Evolutionary conservation across 2,113 vertebrate genomes (phyloP).

Genomic region (Falco punctatus): DNA sequence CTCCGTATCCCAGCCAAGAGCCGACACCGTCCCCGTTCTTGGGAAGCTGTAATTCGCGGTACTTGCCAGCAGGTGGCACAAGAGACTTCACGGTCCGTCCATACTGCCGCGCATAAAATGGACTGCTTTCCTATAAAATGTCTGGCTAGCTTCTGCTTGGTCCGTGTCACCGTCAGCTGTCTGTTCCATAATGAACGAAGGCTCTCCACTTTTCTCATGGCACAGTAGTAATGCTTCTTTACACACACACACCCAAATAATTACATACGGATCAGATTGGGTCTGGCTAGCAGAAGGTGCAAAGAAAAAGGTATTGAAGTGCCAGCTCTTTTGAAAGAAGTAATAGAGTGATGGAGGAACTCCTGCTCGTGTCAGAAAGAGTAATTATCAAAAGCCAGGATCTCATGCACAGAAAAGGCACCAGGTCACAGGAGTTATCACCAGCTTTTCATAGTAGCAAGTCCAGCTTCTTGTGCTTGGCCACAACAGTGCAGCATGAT

Average conservation of each 20-base stretch:
- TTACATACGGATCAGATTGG: not conserved
- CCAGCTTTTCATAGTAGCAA: not conserved
- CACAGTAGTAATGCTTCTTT: not conserved
- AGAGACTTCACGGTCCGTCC: not conserved
- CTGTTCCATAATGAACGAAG: not conserved
- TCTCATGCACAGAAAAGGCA: not conserved
- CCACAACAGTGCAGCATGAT: not conserved
- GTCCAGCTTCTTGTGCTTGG: not conserved
- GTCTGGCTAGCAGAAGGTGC: not conserved
- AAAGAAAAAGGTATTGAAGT: not conserved
- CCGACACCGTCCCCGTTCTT: fast-evolving
- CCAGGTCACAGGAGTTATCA: not conserved
- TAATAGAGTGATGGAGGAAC: not conserved
- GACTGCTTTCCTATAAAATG: not conserved
- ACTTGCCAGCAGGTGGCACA: not conserved
- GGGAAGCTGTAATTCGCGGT: not conserved
- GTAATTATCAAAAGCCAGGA: not conserved
- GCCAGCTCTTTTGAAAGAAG: not conserved
- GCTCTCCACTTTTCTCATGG: not conserved
- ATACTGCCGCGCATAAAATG: not conserved
- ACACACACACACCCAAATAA: not conserved
- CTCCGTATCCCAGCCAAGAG: not conserved
- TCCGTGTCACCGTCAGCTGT: fast-evolving
- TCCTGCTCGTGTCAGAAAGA: fast-evolving
- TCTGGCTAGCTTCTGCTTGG: not conserved